Evolutionary conservation across 2,113 vertebrate species (phyloP), one percentile per base, ranked within the genome.

Genomic region (Climacteris rufus): DNA sequence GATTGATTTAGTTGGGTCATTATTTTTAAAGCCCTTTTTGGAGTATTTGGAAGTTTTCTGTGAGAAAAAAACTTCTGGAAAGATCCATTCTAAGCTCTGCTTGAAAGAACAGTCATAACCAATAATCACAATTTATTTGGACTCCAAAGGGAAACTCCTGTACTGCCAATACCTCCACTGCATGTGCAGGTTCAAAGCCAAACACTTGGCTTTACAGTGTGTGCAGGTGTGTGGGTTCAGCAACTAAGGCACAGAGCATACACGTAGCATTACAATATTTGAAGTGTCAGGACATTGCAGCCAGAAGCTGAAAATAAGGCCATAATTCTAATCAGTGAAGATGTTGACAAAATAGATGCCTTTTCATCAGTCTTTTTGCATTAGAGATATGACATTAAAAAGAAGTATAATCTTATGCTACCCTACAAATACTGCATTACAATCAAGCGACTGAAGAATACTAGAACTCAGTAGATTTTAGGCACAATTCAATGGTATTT

Each of bases 101-200:
- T 64, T 89, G 53, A 79, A 6, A 59, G 50, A 52, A 68, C 39
- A 49, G 31, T 45, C 24, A 30, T 54, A 70, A 15, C 4, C 8
- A 57, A 47, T n/a, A 78, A 22, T 37, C 8, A 24, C 0, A 0
- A 71, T 66, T 85, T 44, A 33, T 53, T 82, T 47, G 14, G 7
- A 70, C 5, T 31, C 28, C n/a, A 84, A 61, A 74, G 24, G 20
- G 10, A 61, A 92, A 60, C 9, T n/a, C 18, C 24, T 47, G 3
- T 19, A 47, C 7, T 50, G 22, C 18, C 75, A 52, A 44, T 5
- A 37, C 6, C 19, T 59, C 7, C 25, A 23, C 16, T 54, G 40
- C 42, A 61, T 3, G 2, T 3, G 28, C 6, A 82, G 22, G 33
- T 70, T 69, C 31, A 82, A 53, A 75, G 30, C 9, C 37, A 42